Percentiles rank a stretch among this genome's conserved stretches.
Conservation (phyloP, 1,140 invertebrate species). For the Coenobita brevimanus region DNA sequence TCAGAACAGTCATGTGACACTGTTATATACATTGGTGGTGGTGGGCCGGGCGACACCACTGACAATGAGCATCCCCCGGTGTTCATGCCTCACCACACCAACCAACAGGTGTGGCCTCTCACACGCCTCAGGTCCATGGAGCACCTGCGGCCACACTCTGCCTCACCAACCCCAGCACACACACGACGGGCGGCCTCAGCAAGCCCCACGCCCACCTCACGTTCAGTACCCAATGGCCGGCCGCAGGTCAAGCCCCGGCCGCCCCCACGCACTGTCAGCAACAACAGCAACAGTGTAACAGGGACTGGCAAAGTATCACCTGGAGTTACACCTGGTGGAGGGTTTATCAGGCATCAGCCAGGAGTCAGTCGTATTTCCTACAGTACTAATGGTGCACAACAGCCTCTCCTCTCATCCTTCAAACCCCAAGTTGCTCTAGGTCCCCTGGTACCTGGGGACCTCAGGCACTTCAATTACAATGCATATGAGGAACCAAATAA, state of each 20-base stretch:
- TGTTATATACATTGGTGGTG: constrained; percentile 93
- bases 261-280: constrained; percentile 67
- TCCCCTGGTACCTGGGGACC: constrained; percentile 36
- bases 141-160: constrained; percentile 65
- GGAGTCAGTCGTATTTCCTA: constrained; percentile 66
- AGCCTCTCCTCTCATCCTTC: constrained; percentile 64
- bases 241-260: constrained; percentile 59
- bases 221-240: constrained; percentile 65
- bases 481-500: constrained; percentile 68
- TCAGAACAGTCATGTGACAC: constrained; percentile 95
- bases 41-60: constrained; percentile 84
- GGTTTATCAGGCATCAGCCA: constrained; percentile 67
- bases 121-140: constrained; percentile 65
- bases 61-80: constrained; percentile 88
- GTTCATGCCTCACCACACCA: constrained; percentile 67
- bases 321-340: constrained; percentile 29
- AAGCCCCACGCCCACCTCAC: constrained; percentile 68
- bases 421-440: constrained; percentile 54
- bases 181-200: constrained; percentile 61
- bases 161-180: constrained; percentile 60
- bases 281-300: constrained; percentile 24
- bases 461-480: constrained; percentile 63
- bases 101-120: constrained; percentile 58
- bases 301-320: constrained; percentile 37
- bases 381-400: constrained; percentile 32